Conservation (phyloP, 30 jellyfish, hydroid and myxozoan genomes). For the Hydractinia symbiolongicarpus region DNA sequence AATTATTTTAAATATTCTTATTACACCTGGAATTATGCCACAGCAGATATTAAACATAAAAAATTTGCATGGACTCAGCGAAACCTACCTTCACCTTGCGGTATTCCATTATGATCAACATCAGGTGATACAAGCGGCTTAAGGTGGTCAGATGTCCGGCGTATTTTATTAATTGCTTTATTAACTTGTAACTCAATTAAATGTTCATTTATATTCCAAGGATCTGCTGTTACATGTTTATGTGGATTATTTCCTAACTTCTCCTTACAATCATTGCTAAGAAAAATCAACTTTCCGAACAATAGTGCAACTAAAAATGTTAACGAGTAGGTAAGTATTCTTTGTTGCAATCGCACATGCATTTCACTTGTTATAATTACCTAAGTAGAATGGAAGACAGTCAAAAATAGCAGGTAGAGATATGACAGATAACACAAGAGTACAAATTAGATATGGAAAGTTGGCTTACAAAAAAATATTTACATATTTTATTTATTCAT, state of each 20-base stretch:
- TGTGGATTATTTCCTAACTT: not conserved
- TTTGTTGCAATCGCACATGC: slow-evolving; percentile 15
- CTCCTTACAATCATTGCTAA: slow-evolving; percentile 20
- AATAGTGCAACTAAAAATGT: not conserved
- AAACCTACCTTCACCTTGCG: not conserved
- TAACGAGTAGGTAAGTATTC: slow-evolving; percentile 2
- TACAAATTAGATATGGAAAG: too few species aligned
- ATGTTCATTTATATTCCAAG: slow-evolving; percentile 29
- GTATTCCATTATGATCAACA: not conserved
- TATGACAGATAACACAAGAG: too few species aligned
- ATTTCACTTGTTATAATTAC: not conserved
- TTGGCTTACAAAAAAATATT: too few species aligned
- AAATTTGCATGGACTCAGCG: too few species aligned
- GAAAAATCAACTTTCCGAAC: slow-evolving; percentile 25
- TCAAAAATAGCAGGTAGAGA: too few species aligned
- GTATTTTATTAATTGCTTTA: slow-evolving; percentile 4
- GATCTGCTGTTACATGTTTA: slow-evolving; percentile 5
- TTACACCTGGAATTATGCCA: too few species aligned
- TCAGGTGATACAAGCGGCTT: slow-evolving; percentile 27
- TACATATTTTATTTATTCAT: too few species aligned
- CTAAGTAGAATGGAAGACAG: too few species aligned
- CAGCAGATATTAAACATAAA: too few species aligned
- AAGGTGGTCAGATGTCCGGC: not conserved
- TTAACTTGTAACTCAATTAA: not conserved
- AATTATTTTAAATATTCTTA: too few species aligned